phyloP scores from a whole-genome alignment of 2,113 vertebrate species.

The Panthera tigris region DNA sequence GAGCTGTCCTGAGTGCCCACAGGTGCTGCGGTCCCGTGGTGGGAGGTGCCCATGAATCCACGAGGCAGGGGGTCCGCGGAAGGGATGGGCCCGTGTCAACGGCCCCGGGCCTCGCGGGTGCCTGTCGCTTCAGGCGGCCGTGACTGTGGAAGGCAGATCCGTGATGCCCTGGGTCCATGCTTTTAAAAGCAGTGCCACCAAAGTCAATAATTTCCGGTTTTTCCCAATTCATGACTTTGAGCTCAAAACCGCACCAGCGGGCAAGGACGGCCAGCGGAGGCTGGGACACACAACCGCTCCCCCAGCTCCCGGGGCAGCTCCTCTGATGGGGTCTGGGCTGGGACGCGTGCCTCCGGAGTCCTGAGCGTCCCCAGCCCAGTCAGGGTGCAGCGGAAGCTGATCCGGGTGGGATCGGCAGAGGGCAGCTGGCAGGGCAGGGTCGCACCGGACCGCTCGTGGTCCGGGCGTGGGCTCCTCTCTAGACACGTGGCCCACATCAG shows the following conservation, averaged over 20 bases:
- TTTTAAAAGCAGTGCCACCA: no score
- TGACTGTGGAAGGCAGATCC: not conserved
- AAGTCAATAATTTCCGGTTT: not conserved
- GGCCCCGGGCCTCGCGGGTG: not conserved
- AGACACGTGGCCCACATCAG: fast-evolving
- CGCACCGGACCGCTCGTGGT: fast-evolving
- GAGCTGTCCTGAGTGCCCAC: not conserved
- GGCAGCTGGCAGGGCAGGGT: not conserved
- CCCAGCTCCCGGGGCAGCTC: fast-evolving
- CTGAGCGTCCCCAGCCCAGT: no score
- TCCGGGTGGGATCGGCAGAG: fast-evolving
- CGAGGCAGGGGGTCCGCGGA: not conserved
- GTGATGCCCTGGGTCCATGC: fast-evolving
- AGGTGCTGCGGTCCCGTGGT: fast-evolving
- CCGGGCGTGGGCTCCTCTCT: fast-evolving
- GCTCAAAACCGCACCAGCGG: fast-evolving
- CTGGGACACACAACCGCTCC: no score
- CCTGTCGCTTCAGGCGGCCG: fast-evolving
- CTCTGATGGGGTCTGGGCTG: not conserved
- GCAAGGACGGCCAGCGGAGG: no score
- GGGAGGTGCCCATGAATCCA: not conserved
- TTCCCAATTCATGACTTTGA: no score
- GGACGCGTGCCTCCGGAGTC: not conserved
- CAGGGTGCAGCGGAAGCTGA: fast-evolving
- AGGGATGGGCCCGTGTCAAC: not conserved